Base-by-base conservation (phyloP, 1,140 invertebrate species). In the Thaumatotibia leucotreta region DNA sequence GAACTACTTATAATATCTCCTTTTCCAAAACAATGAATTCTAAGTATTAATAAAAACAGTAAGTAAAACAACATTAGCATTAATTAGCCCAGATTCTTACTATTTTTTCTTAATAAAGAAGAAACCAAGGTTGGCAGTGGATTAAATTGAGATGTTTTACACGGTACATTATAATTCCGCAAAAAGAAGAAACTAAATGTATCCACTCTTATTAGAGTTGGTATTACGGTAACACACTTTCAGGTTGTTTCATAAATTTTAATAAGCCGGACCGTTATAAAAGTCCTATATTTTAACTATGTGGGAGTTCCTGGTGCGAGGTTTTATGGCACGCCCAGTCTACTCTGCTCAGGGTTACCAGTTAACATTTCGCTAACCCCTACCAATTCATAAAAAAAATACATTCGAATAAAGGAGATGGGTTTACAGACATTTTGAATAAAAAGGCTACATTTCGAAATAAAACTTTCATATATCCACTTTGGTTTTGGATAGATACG, bases 201-300 rank as follows among this genome's bases (percentile, higher is more conserved):
- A 58, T 29, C 52, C 52, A 58, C 52, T 58, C 52, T 58, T 58
- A 14, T 58, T 58, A 58, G 52, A 58, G 52, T 58, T 58, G 52
- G 52, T 58, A 58, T 58, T 58, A 58, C 52, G 52, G 52, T 58
- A 58, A 58, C 52, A 58, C 52, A 58, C 52, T 58, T 58, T 58
- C 52, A 58, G 52, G 27, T 58, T 58, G 52, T 58, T 58, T 58
- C 52, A 58, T 58, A 58, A 58, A 58, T 58, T 58, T 58, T 58
- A 58, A 58, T 58, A 58, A 58, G 52, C 52, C 52, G 52, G 27
- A 58, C 52, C 52, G 52, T 58, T 58, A 58, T 58, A 58, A 58
- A 58, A 58, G 27, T 58, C 52, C 52, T 58, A 58, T 31, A 58
- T 58, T 58, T 58, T 58, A 58, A 58, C 52, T 58, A 58, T 58